These are phyloP conservation scores for Peromyscus californicus DNA, from an alignment of 2,113 vertebrate genomes.

Conservation along the genomic window DNA sequence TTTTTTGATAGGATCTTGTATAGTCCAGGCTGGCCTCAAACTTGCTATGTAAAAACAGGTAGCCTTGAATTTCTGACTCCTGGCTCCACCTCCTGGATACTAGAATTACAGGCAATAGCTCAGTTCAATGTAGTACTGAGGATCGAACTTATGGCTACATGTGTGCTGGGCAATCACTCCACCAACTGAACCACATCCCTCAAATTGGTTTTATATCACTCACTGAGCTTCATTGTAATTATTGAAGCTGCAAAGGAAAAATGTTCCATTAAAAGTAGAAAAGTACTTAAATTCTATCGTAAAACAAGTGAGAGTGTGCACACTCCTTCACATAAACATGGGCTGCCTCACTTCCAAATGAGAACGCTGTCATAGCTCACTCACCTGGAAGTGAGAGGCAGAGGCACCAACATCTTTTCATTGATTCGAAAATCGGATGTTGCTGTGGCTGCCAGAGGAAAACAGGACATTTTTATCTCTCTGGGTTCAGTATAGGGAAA, in stretches of 20 bases:
- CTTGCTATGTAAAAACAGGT: neutral
- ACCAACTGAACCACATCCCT: neutral
- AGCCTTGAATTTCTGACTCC: neutral
- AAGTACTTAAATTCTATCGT: conserved; percentile 47
- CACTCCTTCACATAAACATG: neutral
- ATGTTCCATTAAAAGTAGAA: neutral
- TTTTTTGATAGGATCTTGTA: neutral
- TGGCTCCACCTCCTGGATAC: neutral
- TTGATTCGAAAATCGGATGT: neutral
- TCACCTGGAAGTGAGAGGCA: neutral
- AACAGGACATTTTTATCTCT: conserved; percentile 49
- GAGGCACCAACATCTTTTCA: neutral
- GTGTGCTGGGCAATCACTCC: neutral
- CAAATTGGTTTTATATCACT: neutral
- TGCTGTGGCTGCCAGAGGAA: conserved; percentile 50
- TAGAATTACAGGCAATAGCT: neutral
- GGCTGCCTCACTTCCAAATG: conserved; percentile 3
- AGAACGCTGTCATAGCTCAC: neutral
- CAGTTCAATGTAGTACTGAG: neutral
- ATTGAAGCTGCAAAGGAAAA: conserved; percentile 34
- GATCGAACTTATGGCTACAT: neutral
- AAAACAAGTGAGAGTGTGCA: conserved; percentile 46
- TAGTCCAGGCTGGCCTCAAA: neutral
- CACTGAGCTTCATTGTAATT: conserved; percentile 18
- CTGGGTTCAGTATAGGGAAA: neutral